Conservation (phyloP, 2,113 vertebrate species). For the Nyctibius bracteatus region DNA sequence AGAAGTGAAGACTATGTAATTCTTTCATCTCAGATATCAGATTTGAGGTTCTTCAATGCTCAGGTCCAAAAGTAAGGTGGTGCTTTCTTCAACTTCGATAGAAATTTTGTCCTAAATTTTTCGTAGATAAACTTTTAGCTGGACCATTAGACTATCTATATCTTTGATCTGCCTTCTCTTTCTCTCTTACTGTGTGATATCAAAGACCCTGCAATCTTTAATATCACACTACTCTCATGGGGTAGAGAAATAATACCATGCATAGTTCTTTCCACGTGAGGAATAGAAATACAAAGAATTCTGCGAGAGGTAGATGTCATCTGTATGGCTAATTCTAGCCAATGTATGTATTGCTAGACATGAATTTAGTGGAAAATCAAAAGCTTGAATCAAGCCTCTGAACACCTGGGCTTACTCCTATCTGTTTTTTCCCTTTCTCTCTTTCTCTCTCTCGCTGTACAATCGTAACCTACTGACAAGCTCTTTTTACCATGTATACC, state of each 20-base stretch:
- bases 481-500: not conserved
- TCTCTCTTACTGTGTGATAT: not conserved
- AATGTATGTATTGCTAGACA: not conserved
- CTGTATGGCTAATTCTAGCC: not conserved
- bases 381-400: not conserved
- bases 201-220: not conserved
- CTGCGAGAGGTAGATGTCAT: not conserved
- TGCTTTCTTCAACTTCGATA: not conserved
- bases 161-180: not conserved
- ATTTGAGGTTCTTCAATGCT: not conserved
- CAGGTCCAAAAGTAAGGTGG: not conserved
- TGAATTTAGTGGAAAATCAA: not conserved
- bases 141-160: not conserved
- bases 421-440: not conserved
- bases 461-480: not conserved
- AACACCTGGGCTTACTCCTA: not conserved
- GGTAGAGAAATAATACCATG: not conserved
- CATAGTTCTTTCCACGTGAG: not conserved
- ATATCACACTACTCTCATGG: not conserved
- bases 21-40: not conserved
- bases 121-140: not conserved
- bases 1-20: not conserved
- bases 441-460: not conserved
- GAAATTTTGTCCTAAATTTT: not conserved
- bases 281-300: not conserved